Evolutionary conservation across 2,888 invertebrate genomes (phyloP).

Genomic region (Cepaea hortensis): DNA sequence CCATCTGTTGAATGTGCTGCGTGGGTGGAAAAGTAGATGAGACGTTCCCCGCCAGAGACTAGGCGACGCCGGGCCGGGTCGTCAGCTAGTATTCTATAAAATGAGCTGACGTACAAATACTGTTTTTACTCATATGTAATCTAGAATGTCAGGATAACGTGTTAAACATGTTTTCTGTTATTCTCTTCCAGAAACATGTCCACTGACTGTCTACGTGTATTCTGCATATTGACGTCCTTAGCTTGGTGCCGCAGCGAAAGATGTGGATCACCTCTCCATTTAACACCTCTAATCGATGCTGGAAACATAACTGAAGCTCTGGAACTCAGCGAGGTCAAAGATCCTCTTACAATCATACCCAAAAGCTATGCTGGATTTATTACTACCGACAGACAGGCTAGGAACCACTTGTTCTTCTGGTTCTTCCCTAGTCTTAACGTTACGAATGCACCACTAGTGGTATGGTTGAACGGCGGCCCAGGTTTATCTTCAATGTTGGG

Average conservation of each 20-base stretch:
- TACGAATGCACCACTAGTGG: constrained; percentile 71
- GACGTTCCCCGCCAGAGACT: too few relatives aligned
- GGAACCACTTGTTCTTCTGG: constrained; percentile 94
- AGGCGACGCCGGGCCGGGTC: too few relatives aligned
- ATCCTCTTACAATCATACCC: not conserved
- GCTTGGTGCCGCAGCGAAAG: not conserved
- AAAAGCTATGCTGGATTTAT: constrained; percentile 85
- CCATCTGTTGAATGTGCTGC: too few relatives aligned
- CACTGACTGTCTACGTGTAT: not conserved
- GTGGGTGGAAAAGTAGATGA: too few relatives aligned
- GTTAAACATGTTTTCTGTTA: not conserved
- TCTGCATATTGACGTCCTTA: not conserved
- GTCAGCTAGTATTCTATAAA: too few relatives aligned
- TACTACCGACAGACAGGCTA: constrained; percentile 86
- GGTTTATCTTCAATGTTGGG: constrained; percentile 75
- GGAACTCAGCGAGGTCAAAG: constrained; percentile 18
- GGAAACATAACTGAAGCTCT: not conserved
- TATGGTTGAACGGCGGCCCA: constrained; percentile 78
- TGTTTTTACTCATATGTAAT: too few relatives aligned
- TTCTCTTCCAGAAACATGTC: not conserved
- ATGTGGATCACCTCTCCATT: not conserved
- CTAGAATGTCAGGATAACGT: not conserved
- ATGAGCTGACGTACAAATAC: too few relatives aligned
- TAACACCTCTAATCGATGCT: constrained; percentile 17
- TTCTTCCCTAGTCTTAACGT: constrained; percentile 84